Conservation (phyloP, 2,113 vertebrate genomes). For the Muscicapa adusta region DNA sequence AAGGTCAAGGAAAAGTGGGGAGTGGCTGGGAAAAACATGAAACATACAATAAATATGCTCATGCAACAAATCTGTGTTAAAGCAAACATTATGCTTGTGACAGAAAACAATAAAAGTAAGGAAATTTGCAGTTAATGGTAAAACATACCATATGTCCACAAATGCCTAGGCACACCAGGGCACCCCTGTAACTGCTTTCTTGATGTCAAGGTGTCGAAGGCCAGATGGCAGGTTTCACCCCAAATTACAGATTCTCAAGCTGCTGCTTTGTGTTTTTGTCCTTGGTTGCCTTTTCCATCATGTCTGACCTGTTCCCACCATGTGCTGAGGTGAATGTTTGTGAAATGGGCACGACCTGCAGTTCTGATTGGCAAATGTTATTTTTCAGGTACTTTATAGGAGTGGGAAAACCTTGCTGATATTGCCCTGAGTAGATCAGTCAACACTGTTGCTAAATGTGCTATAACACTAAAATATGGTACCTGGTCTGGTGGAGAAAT, state of each 20-base stretch:
- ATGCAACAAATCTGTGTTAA: neutral
- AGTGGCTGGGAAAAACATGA: neutral
- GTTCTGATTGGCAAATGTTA: slow-evolving; percentile 22
- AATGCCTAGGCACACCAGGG: neutral
- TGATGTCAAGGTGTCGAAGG: slow-evolving; percentile 45
- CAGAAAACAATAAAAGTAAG: slow-evolving; percentile 27
- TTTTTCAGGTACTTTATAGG: neutral
- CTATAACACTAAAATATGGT: slow-evolving; percentile 35
- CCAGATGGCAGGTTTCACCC: slow-evolving; percentile 42
- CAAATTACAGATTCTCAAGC: slow-evolving; percentile 33
- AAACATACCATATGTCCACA: slow-evolving; percentile 22
- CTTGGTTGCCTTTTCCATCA: slow-evolving; percentile 33
- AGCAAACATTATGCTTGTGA: slow-evolving; percentile 7
- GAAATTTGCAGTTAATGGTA: slow-evolving; percentile 33
- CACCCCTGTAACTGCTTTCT: slow-evolving; percentile 13
- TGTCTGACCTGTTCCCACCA: neutral
- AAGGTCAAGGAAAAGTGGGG: neutral
- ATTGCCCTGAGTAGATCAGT: slow-evolving; percentile 35
- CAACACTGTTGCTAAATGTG: neutral
- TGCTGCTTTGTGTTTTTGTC: slow-evolving; percentile 49
- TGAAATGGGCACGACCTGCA: slow-evolving; percentile 27
- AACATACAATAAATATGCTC: neutral
- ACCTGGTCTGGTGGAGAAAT: neutral
- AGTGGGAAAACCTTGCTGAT: neutral
- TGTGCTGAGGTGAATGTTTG: neutral